Evolutionary conservation across 2,113 vertebrate genomes (phyloP), one percentile per base, ranked within the genome.

Genomic region (Sturnira hondurensis): DNA sequence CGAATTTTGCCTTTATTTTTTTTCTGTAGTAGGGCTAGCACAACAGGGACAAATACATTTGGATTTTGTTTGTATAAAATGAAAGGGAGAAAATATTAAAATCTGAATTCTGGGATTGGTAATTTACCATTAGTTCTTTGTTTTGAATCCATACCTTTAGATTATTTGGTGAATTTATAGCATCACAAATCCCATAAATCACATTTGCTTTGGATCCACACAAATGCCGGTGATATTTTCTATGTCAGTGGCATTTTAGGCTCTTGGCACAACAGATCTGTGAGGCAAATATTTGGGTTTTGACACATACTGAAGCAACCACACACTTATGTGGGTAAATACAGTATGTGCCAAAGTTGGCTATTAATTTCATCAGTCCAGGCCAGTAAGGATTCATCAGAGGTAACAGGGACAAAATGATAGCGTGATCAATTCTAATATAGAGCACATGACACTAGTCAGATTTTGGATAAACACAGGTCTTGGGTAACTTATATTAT

Each of bases 211-310:
- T 74, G 43, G 24, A 84, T 24, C 5, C 50, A 43, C 2, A 26
- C 4, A 14, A 88, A 81, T 52, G 20, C 20, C 67, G 52, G 65
- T 4, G 15, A 17, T 77, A 38, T 87, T 93, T 67, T 81, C 36
- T 63, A 89, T 76, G 80, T 86, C 94, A 80, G 45, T 58, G 45
- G 65, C 71, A 89, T 90, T 91, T 76, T 52, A 93, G 81, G 43
- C 36, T 92, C 56, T 63, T 94, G 78, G 52, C 80, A 74, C 50
- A 77, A 77, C 43, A 58, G 71, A 76, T 74, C 82, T 80, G 68
- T 52, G 80, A 94, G 68, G 76, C 45, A 95, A 96, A 95, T 93
- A 83, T 95, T 95, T 87, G 33, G 73, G 90, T 95, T 85, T 86
- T 92, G 61, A 83, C 86, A 95, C 84, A 78, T 3, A 82, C 52